Base-by-base conservation (phyloP, 2,113 vertebrate species). In the Phaetusa simplex region DNA sequence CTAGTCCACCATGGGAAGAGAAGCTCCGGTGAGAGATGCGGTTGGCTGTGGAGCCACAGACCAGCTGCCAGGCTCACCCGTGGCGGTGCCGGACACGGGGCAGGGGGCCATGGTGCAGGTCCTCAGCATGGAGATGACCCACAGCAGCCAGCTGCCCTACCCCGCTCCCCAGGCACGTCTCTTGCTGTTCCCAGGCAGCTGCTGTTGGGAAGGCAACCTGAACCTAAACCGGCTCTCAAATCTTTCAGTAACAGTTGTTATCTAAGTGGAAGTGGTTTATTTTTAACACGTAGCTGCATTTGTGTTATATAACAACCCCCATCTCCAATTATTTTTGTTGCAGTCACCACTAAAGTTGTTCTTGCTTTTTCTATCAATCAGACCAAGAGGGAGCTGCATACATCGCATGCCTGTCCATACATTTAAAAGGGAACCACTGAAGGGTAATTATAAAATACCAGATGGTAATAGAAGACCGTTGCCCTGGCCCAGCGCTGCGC, bases 71-170 rank as follows among this genome's bases (percentile, higher is more conserved):
- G 53, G 18, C 40, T 70, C 14, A 5, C 21, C 36, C 30, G 22
- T 0, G 0, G 30, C 4, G 2, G 36, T 1, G 2, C 5, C 45
- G 40, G 72, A 42, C 10, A 1, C 43, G 3, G 50, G 58, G 15
- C 30, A 30, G 69, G 19, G 6, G 19, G 64, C 26, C 2, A 0
- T 11, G 65, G 30, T 5, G 3, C 23, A 49, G 30, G 26, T 56
- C 15, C 55, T 49, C 42, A 21, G 38, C 38, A 5, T 0, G 15
- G 56, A 29, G 56, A 6, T 7, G 0, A 0, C 24, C 20, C 49
- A 3, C 8, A 40, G 72, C 56, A 71, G 32, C 52, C 9, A 0
- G 4, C 32, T 69, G 43, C 22, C 32, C 47, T 36, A 6, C 40
- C 30, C n/a, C 22, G 29, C 52, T 36, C 7, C 40, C 26, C 38